Base-by-base conservation (phyloP, 1,140 invertebrate species). In the Pogonomyrmex barbatus region DNA sequence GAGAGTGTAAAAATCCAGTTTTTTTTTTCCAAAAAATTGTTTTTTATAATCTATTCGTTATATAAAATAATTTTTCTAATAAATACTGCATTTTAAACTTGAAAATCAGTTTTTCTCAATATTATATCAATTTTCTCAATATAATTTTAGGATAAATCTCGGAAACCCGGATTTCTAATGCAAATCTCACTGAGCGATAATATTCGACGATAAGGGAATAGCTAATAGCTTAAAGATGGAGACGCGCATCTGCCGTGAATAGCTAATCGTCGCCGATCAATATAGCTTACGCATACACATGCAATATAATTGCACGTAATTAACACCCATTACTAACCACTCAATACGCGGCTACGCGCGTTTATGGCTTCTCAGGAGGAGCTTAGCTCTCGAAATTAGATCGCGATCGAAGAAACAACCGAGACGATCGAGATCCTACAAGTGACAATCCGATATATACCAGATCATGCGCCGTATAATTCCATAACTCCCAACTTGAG, bases 271-370 rank as follows among this genome's bases (percentile, higher is more conserved):
- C 78, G 67, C 52, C 79, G 79, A 83, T 83, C 79, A 75, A 83
- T 83, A 83, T 75, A 83, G 73, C 68, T n/a, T 83, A 75, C 68
- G 79, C 68, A 54, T 68, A 83, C 79, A 83, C 60, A 83, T 54
- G 79, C 79, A 75, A 83, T 83, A 83, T 83, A 83, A 83, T 71
- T 83, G 42, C 68, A 60, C 42, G 79, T 83, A 83, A 83, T 83
- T 83, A 83, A 75, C 79, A 83, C 79, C 79, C 79, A 83, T 83
- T 83, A 83, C 79, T 47, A 83, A 75, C 68, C 79, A 83, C 68
- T 83, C 79, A 60, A 60, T 83, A 33, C 67, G 68, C 63, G 63
- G 77, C 60, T 63, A 52, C 47, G 63, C 78, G 79, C 68, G 79
- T 62, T 83, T 75, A 83, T 75, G 68, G 68, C 79, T 83, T 60